phyloP scores from a whole-genome alignment of 2,797 vertebrate genomes.

The Enteromius trimaculatus region DNA sequence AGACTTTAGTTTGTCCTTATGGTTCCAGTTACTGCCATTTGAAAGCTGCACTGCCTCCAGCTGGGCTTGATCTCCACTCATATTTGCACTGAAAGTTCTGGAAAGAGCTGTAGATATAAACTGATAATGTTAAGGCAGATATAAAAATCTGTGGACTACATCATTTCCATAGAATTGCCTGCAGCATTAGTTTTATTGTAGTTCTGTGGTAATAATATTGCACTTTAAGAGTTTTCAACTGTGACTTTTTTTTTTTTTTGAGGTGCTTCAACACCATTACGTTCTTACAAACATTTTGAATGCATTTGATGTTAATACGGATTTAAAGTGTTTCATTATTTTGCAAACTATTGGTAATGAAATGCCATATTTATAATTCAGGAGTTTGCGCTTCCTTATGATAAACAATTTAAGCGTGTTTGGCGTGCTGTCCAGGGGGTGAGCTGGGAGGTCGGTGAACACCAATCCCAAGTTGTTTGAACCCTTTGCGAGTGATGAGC shows the following conservation, averaged over 20 bases:
- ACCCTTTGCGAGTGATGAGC: too few relatives aligned
- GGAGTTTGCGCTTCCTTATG: too few relatives aligned
- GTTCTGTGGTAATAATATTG: not conserved
- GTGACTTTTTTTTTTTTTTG: not conserved
- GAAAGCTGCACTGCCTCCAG: slow-evolving; percentile 69
- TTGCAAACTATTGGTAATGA: not conserved
- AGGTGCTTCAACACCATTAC: not conserved
- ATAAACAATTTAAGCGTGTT: too few relatives aligned
- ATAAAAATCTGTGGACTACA: slow-evolving; percentile 27
- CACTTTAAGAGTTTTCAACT: not conserved
- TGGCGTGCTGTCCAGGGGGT: too few relatives aligned
- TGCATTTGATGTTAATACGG: not conserved
- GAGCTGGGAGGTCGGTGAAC: too few relatives aligned
- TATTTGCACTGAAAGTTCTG: slow-evolving; percentile 66
- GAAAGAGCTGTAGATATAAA: slow-evolving; percentile 51
- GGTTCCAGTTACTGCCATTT: slow-evolving; percentile 62
- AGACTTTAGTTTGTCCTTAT: slow-evolving; percentile 42
- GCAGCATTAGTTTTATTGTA: not conserved
- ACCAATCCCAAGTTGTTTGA: too few relatives aligned
- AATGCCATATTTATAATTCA: not conserved
- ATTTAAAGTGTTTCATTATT: not conserved
- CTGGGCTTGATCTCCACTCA: slow-evolving; percentile 68
- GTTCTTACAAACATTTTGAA: slow-evolving; percentile 25
- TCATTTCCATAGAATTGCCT: slow-evolving; percentile 39
- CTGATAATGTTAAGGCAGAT: slow-evolving; percentile 48